Conservation (phyloP, 2,888 invertebrate genomes). For the Tipula lateralis region DNA sequence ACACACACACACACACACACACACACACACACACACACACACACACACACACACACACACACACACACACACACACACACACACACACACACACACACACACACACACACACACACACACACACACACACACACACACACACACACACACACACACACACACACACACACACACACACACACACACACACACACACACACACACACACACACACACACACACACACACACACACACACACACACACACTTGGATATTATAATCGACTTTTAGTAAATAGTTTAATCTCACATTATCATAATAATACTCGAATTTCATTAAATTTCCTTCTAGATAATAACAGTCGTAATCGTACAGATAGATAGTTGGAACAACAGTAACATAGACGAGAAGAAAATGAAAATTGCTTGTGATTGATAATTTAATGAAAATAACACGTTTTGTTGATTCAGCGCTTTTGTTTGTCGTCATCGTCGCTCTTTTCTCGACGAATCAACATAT, state of each 20-base stretch:
- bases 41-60: no score
- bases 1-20: no score
- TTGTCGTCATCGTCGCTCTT: neutral
- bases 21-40: no score
- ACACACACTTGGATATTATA: neutral
- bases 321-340: neutral
- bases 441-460: neutral
- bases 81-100: neutral
- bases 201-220: no score
- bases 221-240: neutral
- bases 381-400: neutral
- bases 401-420: neutral
- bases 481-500: neutral
- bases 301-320: neutral
- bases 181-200: no score
- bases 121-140: neutral
- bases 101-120: no score
- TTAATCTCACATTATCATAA: neutral
- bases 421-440: conserved; percentile 11
- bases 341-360: neutral
- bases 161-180: no score
- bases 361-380: neutral
- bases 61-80: neutral
- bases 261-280: neutral
- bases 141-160: neutral